Evolutionary conservation across 35 echinoderm and acorn worm genomes (phyloP).

Genomic region (Antedon bifida): DNA sequence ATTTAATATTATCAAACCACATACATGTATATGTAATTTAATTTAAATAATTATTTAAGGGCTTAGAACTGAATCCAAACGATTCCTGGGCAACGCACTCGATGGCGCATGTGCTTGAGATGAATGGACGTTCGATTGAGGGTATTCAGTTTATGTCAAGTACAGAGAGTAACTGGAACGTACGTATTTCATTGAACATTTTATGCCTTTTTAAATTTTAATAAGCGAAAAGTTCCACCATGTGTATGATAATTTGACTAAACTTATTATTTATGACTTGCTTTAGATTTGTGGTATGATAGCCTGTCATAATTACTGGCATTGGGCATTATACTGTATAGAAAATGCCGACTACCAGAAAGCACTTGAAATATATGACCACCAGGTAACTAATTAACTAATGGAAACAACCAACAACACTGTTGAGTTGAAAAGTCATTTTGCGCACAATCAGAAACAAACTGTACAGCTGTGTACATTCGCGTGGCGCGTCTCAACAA

Average conservation of each 20-base stretch:
- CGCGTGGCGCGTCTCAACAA: too few species aligned
- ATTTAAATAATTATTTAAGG: not conserved
- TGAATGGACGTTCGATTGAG: not conserved
- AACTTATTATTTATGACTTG: too few species aligned
- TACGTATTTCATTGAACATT: not conserved
- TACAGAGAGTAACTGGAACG: constrained; percentile 4
- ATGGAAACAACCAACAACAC: too few species aligned
- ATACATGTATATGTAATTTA: too few species aligned
- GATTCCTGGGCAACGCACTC: constrained; percentile 21
- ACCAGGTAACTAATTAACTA: not conserved
- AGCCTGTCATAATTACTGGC: constrained; percentile 22
- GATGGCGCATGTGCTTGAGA: constrained; percentile 15
- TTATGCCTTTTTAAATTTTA: too few species aligned
- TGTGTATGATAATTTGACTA: too few species aligned
- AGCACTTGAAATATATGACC: constrained; percentile 8
- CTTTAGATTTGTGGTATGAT: constrained; percentile 13
- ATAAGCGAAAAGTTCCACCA: too few species aligned
- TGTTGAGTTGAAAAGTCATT: too few species aligned
- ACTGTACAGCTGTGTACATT: too few species aligned
- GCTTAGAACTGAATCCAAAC: constrained; percentile 5
- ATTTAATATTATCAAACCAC: too few species aligned
- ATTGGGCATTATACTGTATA: constrained; percentile 21
- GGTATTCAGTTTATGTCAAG: not conserved
- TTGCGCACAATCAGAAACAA: too few species aligned
- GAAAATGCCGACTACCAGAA: constrained; percentile 13